Evolutionary conservation across 2,888 invertebrate species (phyloP), one percentile per base, ranked within the genome.

Genomic region (Lycia hirtaria): DNA sequence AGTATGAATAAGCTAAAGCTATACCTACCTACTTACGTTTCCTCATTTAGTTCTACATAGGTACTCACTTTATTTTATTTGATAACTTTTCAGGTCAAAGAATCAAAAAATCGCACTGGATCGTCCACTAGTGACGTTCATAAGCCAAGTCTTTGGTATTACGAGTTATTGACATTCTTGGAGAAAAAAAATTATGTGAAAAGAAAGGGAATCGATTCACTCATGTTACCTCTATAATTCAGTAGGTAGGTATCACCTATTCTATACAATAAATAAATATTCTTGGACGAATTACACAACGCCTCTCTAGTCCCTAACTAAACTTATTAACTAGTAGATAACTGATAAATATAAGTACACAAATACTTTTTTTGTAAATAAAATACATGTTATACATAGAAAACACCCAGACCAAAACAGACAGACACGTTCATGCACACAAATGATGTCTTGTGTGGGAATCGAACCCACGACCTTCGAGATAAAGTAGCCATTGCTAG

Each of bases 281-380:
- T 40, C 14, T 40, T 40, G 40, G 40, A 40, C 40, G 40, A 28
- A 28, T 28, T 28, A 40, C 40, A 40, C 40, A 40, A 40, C 40
- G 40, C 40, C 40, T 28, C 17, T 12, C 12, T 40, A 40, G 40
- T 40, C 40, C 40, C 40, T 40, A 40, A 40, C 40, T 40, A 40
- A 40, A 40, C 40, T 28, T 40, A 40, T 40, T 40, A 40, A 40
- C 40, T 40, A 19, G 40, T 40, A 40, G 40, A 40, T 40, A 40
- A 40, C 40, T 40, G 40, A 40, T 12, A 40, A 40, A 40, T 40
- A 40, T 40, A 40, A n/a, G n/a, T n/a, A n/a, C 40, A 40, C 40
- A 40, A 40, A 40, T 40, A 40, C 40, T 10, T 40, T 40, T 40
- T 40, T 22, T 20, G 40, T 20, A 22, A n/a, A n/a, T n/a, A n/a